A percentile compares a stretch with the other conserved stretches of the same genome.
phyloP scores from a whole-genome alignment of 1,140 invertebrate genomes.

The Venustaconcha ellipsiformis region DNA sequence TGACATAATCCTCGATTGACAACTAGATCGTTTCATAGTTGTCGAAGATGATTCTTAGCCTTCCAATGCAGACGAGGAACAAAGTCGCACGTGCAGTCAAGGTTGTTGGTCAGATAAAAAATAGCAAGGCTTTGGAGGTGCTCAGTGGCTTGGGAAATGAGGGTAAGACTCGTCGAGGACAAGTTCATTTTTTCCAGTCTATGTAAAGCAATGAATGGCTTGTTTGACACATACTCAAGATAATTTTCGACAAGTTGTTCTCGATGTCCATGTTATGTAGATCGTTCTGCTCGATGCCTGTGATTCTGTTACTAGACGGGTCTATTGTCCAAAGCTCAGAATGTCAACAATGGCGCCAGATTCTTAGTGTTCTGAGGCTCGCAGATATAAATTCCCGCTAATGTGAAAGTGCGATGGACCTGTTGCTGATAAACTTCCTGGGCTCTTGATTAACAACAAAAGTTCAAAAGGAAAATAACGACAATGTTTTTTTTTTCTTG shows the following conservation, averaged over 20 bases:
- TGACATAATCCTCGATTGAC: conserved; percentile 11
- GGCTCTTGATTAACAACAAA: too few species aligned
- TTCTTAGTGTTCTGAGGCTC: conserved; percentile 14
- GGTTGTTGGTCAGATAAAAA: conserved; percentile 1
- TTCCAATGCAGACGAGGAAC: not conserved
- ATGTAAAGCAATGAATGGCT: conserved; percentile 16
- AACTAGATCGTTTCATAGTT: conserved; percentile 11
- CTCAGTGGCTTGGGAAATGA: conserved; percentile 18
- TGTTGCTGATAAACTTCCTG: too few species aligned
- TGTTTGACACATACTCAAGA: conserved; percentile 21
- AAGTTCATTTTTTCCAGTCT: not conserved
- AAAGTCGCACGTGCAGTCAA: conserved; percentile 30
- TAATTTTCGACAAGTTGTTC: conserved; percentile 6
- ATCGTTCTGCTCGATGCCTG: conserved; percentile 29
- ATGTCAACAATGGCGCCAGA: conserved; percentile 27
- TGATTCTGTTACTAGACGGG: conserved; percentile 16
- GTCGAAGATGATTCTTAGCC: not conserved
- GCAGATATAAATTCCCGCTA: conserved; percentile 8
- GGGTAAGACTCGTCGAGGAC: conserved; percentile 1
- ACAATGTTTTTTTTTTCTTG: too few species aligned
- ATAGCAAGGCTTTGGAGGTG: conserved; percentile 3
- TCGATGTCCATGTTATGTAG: conserved; percentile 11
- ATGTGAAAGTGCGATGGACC: not conserved
- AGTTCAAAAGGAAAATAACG: too few species aligned
- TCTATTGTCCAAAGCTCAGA: conserved; percentile 3